Evolutionary conservation across 2,888 invertebrate genomes (phyloP), one percentile per base, ranked within the genome.

Genomic region (Physocephala rufipes): DNA sequence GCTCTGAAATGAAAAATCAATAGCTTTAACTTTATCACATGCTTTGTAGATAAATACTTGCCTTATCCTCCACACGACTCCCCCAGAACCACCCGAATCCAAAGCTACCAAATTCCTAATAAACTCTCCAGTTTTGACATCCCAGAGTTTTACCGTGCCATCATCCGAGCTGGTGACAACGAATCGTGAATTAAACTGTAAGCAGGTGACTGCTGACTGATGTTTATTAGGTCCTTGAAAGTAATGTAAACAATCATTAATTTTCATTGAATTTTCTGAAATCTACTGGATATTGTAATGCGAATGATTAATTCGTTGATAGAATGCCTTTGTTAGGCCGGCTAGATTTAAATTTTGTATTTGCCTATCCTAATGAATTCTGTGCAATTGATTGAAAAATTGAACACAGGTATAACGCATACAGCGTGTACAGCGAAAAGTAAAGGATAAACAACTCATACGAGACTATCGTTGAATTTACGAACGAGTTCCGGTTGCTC

Each of bases 91-190:
- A 28, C 98, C 97, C 76, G 96, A 96, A 73, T 94, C 93, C 75
- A 99, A 88, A 55, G 95, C 92, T 72, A 99, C 96, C 75, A 99
- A 90, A 88, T 99, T 97, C 74, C 99, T 91, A 76, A 99, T 94
- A 86, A 99, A 99, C 82, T 96, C 96, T 85, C 95, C 96, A 69
- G 96, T 97, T 85, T 93, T 93, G 62, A 99, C 93, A 87, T 99
- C 98, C 99, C 99, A 99, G 72, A 99, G 89, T 87, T 99, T 99
- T 21, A 99, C 99, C 1, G 98, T 99, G 70, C 99, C 99, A 87
- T 99, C 99, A 85, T 99, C 99, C 1, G 98, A 98, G 16, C 99
- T 99, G 28, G 99, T 98, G 81, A 99, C 97, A 78, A 99, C 98
- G 89, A 99, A 97, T 75, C 95, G 94, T 83, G 93, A 94, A 87